Evolutionary conservation across 2,113 vertebrate genomes (phyloP), one percentile per base, ranked within the genome.

Genomic region (Thermophis baileyi): DNA sequence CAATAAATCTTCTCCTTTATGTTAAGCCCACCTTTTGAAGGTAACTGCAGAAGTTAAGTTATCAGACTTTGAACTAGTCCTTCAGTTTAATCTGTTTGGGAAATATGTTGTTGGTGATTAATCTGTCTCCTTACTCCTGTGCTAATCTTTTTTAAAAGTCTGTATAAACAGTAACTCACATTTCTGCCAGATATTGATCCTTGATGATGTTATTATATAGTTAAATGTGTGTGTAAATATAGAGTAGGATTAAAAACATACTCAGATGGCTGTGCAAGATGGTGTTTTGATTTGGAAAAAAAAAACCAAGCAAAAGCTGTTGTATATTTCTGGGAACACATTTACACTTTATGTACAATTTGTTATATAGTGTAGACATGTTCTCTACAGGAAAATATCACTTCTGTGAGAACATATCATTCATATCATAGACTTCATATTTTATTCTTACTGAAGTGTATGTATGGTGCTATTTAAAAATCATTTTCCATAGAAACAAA

Each of bases 161-260:
- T 87, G 16, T 87, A 0, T 4, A 95, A 93, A 94, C 87, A 89
- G 14, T 63, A 63, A 53, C 7, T 3, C 11, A 40, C 44, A 3
- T 40, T 87, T 30, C 81, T 11, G 27, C 63, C 8, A 22, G 10
- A 90, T 90, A 54, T 49, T 88, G 69, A 93, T 93, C 24, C 1
- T 89, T 92, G 10, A 44, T 92, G 27, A 93, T 27, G 47, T 94
- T 93, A 94, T 40, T 44, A 2, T 91, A 69, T 54, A 91, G 30
- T n/a, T 18, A 50, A 88, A 89, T 88, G 81, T 87, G n/a, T 91
- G 54, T 94, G 85, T 54, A 81, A 60, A 92, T 87, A 87, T 40
- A 87, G 2, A 40, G 3, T n/a, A 87, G 20, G 3, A 49, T 60
- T 89, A 87, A 46, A 55, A 40, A 90, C 50, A 81, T 49, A 10